A percentile compares a stretch with the other conserved stretches of the same genome.
phyloP scores from a whole-genome alignment of 2,888 invertebrate species.

The Schizaphis graminum region DNA sequence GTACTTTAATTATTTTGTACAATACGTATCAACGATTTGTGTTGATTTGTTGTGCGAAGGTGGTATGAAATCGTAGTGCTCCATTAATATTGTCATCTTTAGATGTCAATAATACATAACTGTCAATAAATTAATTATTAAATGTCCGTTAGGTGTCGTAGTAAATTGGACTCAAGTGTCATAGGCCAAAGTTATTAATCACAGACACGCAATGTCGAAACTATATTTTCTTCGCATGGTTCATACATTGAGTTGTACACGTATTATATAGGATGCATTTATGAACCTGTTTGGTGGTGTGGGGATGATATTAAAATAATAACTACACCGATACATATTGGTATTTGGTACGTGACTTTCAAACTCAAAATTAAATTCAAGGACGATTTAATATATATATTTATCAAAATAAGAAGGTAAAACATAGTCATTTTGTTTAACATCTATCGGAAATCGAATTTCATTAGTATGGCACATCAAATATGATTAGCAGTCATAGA shows the following conservation, averaged over 20 bases:
- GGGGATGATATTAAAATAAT: constrained; percentile 23
- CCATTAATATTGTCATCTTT: constrained; percentile 18
- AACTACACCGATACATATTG: constrained; percentile 34
- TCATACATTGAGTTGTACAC: background rate
- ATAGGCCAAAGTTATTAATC: constrained; percentile 62
- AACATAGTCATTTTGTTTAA: constrained; percentile 24
- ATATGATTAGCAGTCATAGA: background rate
- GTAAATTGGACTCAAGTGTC: constrained; percentile 35
- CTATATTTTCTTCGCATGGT: constrained; percentile 21
- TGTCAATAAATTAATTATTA: constrained; percentile 38
- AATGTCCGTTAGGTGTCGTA: background rate
- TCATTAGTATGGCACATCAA: background rate
- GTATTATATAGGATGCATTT: background rate
- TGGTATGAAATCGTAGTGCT: background rate
- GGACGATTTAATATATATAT: constrained; percentile 29
- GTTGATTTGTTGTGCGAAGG: constrained; percentile 2
- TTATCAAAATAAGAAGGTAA: constrained; percentile 8
- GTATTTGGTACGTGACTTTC: constrained; percentile 55
- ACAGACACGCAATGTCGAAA: constrained; percentile 36
- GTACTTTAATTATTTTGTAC: background rate
- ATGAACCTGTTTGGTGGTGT: constrained; percentile 6
- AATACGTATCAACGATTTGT: background rate
- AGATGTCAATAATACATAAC: constrained; percentile 28
- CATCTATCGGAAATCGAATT: background rate
- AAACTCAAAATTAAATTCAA: constrained; percentile 51